Evolutionary conservation across 2,797 vertebrate genomes (phyloP).

Genomic region (Mormyrops boulengeri): DNA sequence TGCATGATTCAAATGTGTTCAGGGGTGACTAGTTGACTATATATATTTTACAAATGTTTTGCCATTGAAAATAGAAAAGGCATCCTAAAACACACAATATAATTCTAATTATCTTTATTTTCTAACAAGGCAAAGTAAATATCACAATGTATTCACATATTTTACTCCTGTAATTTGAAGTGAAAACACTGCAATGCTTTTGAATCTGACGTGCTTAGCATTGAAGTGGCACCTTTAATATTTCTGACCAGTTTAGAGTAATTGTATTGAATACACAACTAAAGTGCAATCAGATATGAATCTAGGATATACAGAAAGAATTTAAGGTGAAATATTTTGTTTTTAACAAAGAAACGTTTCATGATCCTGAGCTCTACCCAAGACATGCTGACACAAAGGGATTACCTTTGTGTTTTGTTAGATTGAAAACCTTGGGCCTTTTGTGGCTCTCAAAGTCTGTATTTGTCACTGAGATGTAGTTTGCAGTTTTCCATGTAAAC

Average conservation of each 20-base stretch:
- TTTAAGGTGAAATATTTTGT: not conserved
- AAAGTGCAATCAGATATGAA: not conserved
- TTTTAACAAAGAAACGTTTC: not conserved
- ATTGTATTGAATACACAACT: not conserved
- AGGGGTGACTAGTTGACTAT: not conserved
- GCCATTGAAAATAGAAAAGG: not conserved
- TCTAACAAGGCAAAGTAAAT: slow-evolving; percentile 1
- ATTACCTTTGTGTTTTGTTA: not conserved
- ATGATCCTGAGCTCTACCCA: not conserved
- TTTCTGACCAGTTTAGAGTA: not conserved
- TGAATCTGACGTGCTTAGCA: not conserved
- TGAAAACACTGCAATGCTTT: not conserved
- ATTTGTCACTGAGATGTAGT: slow-evolving; percentile 40
- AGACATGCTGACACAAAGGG: not conserved
- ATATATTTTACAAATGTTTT: not conserved
- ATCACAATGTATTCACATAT: not conserved
- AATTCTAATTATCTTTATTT: not conserved
- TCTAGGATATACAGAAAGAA: not conserved
- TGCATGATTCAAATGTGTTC: slow-evolving; percentile 1
- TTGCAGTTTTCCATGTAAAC: not conserved
- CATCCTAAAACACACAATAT: not conserved
- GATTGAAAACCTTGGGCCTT: not conserved
- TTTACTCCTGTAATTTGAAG: not conserved
- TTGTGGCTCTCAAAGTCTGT: slow-evolving; percentile 26
- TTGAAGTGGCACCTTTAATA: not conserved